Base-by-base conservation (phyloP, 1,140 invertebrate genomes). In the Lordiphosa stackelbergi region DNA sequence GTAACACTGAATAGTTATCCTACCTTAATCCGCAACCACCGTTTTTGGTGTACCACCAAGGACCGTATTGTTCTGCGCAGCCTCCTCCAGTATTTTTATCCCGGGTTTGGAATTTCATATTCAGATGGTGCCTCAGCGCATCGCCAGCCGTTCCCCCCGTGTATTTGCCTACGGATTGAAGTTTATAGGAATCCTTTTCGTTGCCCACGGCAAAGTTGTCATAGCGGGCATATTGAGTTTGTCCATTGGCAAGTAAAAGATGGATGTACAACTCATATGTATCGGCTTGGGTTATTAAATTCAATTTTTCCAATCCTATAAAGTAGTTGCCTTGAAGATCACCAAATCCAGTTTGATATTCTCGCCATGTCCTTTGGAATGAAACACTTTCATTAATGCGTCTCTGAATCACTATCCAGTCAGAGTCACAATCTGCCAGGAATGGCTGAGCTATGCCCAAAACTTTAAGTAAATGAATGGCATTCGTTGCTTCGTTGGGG, bases 91-190 rank as follows among this genome's bases (percentile, higher is more conserved):
- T 2, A 8, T 8, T 31, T 8, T 8, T 5, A 31, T 31, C 24
- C 5, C 24, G 0, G 28, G 28, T 31, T 31, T 31, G 6, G 5
- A 31, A 31, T 31, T 8, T 31, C 0, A 31, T 8, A 1, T 19
- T 0, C 3, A 11, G 10, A 11, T 40, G 8, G 5, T 10, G 0
- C 1, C 1, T 9, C 5, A 53, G 34, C 3, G 40, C 38, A 22
- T 59, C 22, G 1, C 40, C 49, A 7, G 49, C 56, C 5, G 12
- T 45, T 48, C 88, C 89, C 79, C 88, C 89, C 79, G 89, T 90
- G 71, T 94, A 93, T 68, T 93, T 91, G 92, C 90, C 90, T 0
- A 94, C 78, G 0, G 90, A 85, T 57, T 89, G 90, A n/a, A 94
- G 88, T 13, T 89, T 87, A 73, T 92, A 95, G 0, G 90, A 90